These are phyloP conservation scores for Drosophila antonietae DNA, from an alignment of 2,888 invertebrate genomes.

Conservation along the genomic window DNA sequence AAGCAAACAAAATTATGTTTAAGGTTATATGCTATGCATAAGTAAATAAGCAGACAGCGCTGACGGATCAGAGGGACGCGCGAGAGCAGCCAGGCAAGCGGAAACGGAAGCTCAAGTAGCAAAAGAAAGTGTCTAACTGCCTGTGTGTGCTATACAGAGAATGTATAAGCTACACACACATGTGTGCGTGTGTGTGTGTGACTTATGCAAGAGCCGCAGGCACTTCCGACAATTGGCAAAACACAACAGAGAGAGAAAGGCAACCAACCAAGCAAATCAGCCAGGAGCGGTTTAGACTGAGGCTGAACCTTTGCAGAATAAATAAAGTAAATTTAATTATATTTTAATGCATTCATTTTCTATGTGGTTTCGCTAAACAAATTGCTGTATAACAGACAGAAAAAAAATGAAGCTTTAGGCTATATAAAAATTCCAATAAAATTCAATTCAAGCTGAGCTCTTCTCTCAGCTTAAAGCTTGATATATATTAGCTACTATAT, in stretches of 20 bases:
- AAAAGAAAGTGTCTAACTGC: conserved; percentile 78
- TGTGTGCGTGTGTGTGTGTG: conserved; percentile 32
- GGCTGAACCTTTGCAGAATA: background rate
- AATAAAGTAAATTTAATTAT: conserved; percentile 8
- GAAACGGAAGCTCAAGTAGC: conserved; percentile 76
- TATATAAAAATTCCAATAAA: background rate
- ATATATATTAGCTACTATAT: too few species aligned
- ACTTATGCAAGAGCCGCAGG: conserved; percentile 66
- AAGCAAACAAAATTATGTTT: conserved; percentile 79
- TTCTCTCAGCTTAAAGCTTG: background rate
- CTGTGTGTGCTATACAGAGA: conserved; percentile 31
- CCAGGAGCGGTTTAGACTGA: conserved; percentile 40
- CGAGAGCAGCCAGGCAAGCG: conserved; percentile 52
- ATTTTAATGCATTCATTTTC: background rate
- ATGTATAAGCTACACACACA: conserved; percentile 2
- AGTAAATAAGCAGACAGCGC: conserved; percentile 69
- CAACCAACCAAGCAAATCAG: conserved; percentile 22
- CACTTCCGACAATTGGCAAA: conserved; percentile 79
- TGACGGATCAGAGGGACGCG: conserved; percentile 48
- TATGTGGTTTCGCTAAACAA: background rate
- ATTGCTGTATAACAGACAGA: too few species aligned
- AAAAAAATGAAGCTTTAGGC: background rate
- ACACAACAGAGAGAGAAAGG: conserved; percentile 68
- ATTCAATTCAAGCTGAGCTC: too few species aligned
- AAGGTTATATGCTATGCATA: conserved; percentile 79